Evolutionary conservation across 1,140 invertebrate genomes (phyloP).

Genomic region (Heliconius eleuchia): DNA sequence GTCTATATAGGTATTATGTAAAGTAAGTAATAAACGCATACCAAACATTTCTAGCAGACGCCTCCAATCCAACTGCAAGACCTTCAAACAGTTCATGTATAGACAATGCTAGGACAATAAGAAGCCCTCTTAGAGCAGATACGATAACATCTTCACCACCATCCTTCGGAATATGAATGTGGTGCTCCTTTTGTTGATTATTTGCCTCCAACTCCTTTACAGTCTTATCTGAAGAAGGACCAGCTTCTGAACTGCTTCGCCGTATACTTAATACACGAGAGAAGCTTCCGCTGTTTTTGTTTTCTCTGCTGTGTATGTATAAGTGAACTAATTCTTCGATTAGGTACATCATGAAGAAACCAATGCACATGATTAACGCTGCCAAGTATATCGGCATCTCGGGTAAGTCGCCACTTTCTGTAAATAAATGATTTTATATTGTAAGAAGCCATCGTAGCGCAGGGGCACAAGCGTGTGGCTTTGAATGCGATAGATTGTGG

Average conservation of each 20-base stretch:
- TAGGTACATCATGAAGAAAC: constrained; percentile 93
- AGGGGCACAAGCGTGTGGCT: no score
- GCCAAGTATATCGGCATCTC: constrained; percentile 85
- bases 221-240: constrained; percentile 34
- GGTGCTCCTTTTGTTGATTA: constrained; percentile 76
- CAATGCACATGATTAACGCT: constrained; percentile 86
- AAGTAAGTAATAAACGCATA: constrained; percentile 49
- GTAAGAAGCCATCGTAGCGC: not conserved
- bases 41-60: constrained; percentile 86
- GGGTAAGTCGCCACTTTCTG: constrained; percentile 74
- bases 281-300: constrained; percentile 66
- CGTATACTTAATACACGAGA: constrained; percentile 70
- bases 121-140: constrained; percentile 86
- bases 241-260: constrained; percentile 46
- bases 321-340: constrained; percentile 91
- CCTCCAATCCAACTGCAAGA: constrained; percentile 92
- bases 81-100: constrained; percentile 96
- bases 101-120: constrained; percentile 93
- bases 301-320: constrained; percentile 82
- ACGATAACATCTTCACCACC: constrained; percentile 82
- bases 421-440: constrained; percentile 34
- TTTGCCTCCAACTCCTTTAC: constrained; percentile 58
- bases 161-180: constrained; percentile 60
- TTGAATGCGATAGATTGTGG: no score
- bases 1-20: no score